These are phyloP conservation scores for Lytechinus variegatus DNA, from an alignment of 35 echinoderm and acorn worm species.

Conservation along the genomic window DNA sequence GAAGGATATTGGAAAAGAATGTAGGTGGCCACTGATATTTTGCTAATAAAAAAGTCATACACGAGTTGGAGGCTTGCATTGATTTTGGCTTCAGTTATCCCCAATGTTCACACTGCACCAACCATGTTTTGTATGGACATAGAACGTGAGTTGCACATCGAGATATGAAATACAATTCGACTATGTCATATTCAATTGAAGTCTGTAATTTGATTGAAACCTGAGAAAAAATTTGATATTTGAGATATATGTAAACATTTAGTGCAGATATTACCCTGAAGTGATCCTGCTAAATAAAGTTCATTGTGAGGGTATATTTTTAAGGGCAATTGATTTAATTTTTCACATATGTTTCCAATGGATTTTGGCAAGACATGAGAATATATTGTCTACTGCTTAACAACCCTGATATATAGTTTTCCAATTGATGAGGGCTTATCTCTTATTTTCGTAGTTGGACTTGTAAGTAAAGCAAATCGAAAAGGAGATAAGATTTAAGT, in stretches of 20 bases:
- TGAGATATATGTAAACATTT: not conserved
- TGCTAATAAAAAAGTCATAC: not conserved
- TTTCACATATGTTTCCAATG: too few relatives aligned
- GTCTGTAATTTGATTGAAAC: not conserved
- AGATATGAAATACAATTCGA: not conserved
- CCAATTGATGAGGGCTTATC: too few relatives aligned
- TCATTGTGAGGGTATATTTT: too few relatives aligned
- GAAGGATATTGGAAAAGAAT: not conserved
- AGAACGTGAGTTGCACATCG: not conserved
- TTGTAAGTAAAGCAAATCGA: too few relatives aligned
- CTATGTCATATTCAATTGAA: not conserved
- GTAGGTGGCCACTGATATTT: not conserved
- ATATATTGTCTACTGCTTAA: not conserved
- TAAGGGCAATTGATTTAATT: too few relatives aligned
- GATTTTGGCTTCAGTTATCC: not conserved
- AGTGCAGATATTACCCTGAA: not conserved
- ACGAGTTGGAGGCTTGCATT: not conserved
- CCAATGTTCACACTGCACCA: too few relatives aligned
- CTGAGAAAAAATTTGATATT: not conserved
- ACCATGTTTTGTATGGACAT: not conserved
- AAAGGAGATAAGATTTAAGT: too few relatives aligned
- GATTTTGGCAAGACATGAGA: not conserved
- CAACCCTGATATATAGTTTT: too few relatives aligned
- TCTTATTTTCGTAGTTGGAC: too few relatives aligned
- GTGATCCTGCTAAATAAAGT: too few relatives aligned